These are phyloP conservation scores for Xestia rhomboidea DNA, from an alignment of 2,888 invertebrate species.

Conservation along the genomic window DNA sequence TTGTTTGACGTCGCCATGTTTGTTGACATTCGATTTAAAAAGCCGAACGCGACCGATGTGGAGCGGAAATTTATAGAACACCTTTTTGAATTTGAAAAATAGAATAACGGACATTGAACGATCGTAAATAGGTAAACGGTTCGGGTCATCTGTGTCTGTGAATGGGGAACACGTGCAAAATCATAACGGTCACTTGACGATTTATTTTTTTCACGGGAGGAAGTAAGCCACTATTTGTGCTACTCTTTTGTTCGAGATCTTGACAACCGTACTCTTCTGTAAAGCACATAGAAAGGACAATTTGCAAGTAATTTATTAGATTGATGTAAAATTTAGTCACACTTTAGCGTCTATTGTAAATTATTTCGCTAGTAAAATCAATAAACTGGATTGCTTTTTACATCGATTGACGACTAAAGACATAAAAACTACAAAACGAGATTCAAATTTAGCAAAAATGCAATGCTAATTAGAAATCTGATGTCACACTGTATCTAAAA, in stretches of 20 bases:
- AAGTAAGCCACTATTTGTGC: constrained; percentile 53
- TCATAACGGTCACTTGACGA: constrained; percentile 74
- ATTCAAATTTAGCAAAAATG: constrained; percentile 29
- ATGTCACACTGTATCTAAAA: constrained; percentile 41
- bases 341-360: constrained; percentile 26
- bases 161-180: constrained; percentile 77
- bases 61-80: constrained; percentile 81
- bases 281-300: constrained; percentile 12
- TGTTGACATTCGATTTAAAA: constrained; percentile 84
- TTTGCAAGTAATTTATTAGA: constrained; percentile 45
- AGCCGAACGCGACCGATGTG: constrained; percentile 73
- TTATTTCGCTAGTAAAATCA: constrained; percentile 30
- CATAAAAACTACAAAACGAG: constrained; percentile 11
- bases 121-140: constrained; percentile 75
- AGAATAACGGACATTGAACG: constrained; percentile 73
- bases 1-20: constrained; percentile 81
- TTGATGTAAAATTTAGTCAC: constrained; percentile 36
- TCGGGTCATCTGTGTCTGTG: constrained; percentile 71
- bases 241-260: constrained; percentile 45
- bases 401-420: constrained; percentile 8
- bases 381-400: constrained; percentile 18
- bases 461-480: constrained; percentile 45
- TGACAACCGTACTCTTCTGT: constrained; percentile 16
- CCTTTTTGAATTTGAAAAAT: constrained; percentile 79
- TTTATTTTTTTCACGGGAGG: constrained; percentile 51